Base-by-base conservation (phyloP, 2,797 vertebrate species). In the Carapus acus region DNA sequence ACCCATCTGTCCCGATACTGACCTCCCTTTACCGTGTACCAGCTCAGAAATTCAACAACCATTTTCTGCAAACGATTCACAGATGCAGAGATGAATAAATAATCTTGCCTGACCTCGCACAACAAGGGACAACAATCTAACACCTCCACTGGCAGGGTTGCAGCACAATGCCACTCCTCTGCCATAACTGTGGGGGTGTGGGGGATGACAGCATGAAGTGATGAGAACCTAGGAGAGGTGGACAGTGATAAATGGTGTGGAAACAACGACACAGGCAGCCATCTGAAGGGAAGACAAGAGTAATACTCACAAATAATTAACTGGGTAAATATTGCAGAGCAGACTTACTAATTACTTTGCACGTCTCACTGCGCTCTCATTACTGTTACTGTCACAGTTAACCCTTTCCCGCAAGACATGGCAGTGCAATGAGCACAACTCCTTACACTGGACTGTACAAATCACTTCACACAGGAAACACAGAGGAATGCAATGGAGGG, bases 251-350 rank as follows among this genome's bases (percentile, higher is more conserved):
- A 88, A 89, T 86, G 86, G 80, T 84, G 85, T 85, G 85, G 83
- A 88, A 88, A 84, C 86, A 87, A 86, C 78, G 86, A 84, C 84
- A 86, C 74, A 81, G 71, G 81, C 85, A 84, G 82, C 81, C 83
- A 83, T 87, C 84, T 84, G 82, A 87, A 81, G 78, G 83, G 80
- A 88, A 83, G 86, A 88, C 85, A 86, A 83, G 83, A 88, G 84
- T 87, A 88, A 88, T 87, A 84, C 87, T 88, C 87, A 87, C 85
- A 88, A 88, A 89, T 89, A 88, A 88, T 90, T 88, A 89, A 88
- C 86, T 90, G 87, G 82, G 85, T 88, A 89, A 89, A 90, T 89
- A 89, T 89, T 88, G 81, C 83, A 87, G 84, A 85, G 86, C 81
- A 73, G 85, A 83, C 82, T 87, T 84, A 87, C 84, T 88, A 89